phyloP scores from a whole-genome alignment of 2,888 invertebrate species.

The Aporophyla nigra region DNA sequence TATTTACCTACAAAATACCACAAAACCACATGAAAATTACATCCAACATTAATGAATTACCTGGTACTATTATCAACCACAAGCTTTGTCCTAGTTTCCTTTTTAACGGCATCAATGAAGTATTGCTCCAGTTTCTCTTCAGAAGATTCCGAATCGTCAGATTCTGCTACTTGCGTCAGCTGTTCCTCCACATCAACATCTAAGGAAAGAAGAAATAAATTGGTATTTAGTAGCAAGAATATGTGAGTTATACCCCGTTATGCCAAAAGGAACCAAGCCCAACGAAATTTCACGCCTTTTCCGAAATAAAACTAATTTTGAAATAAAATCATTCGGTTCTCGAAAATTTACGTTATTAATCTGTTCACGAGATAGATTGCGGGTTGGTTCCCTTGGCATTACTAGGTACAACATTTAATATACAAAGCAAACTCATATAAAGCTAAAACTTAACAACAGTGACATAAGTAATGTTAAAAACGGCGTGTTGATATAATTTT shows the following conservation, averaged over 20 bases:
- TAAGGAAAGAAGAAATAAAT: slow-evolving; percentile 56
- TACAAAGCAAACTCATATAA: slow-evolving; percentile 46
- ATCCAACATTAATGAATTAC: slow-evolving; percentile 64
- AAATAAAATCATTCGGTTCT: too few relatives aligned
- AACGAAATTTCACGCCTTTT: not conserved
- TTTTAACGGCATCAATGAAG: slow-evolving; percentile 89
- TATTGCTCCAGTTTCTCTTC: slow-evolving; percentile 94
- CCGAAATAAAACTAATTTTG: not conserved
- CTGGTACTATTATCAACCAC: slow-evolving; percentile 80
- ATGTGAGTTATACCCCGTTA: not conserved
- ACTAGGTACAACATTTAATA: not conserved
- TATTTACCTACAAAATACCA: not conserved
- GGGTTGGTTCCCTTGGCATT: slow-evolving; percentile 6
- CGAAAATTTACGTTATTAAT: too few relatives aligned
- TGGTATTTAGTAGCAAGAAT: slow-evolving; percentile 12
- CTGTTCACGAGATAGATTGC: not conserved
- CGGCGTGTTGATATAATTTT: slow-evolving; percentile 6
- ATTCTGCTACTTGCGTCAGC: slow-evolving; percentile 94
- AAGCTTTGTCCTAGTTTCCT: slow-evolving; percentile 81
- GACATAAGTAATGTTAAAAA: slow-evolving; percentile 16
- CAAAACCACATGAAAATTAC: not conserved
- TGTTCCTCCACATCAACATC: slow-evolving; percentile 81
- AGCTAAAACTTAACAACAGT: slow-evolving; percentile 39
- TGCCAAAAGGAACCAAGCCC: slow-evolving; percentile 7
- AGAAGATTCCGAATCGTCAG: slow-evolving; percentile 94